These are phyloP conservation scores for Synanthedon tipuliformis DNA, from an alignment of 2,888 invertebrate species.

Conservation along the genomic window DNA sequence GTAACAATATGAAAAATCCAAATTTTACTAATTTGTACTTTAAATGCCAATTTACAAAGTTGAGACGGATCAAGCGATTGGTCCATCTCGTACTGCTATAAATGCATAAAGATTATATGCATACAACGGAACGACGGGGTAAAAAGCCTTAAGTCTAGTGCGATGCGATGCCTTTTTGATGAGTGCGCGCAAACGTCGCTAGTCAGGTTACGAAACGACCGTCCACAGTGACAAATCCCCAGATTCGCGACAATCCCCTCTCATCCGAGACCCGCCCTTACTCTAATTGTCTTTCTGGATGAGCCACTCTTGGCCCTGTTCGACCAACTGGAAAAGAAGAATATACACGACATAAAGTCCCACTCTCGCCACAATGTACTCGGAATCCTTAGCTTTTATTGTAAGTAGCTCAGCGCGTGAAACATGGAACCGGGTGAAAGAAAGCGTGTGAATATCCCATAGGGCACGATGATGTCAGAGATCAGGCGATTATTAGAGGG, in stretches of 20 bases:
- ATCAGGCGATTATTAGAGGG: constrained; percentile 12
- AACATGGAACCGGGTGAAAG: constrained; percentile 58
- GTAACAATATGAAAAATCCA: constrained; percentile 68
- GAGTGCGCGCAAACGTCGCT: constrained; percentile 56
- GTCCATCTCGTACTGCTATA: constrained; percentile 58
- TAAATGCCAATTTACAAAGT: constrained; percentile 68
- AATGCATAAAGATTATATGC: constrained; percentile 43
- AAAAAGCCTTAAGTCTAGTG: constrained; percentile 57
- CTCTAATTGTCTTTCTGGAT: constrained; percentile 70
- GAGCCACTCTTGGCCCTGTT: constrained; percentile 71
- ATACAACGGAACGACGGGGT: constrained; percentile 45
- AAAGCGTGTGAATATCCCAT: constrained; percentile 60
- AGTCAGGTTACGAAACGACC: constrained; percentile 33
- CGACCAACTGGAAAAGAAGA: constrained; percentile 71
- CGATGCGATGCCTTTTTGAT: constrained; percentile 70
- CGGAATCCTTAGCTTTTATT: constrained; percentile 37
- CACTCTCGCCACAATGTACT: constrained; percentile 55
- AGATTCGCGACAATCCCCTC: constrained; percentile 65
- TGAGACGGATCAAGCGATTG: constrained; percentile 57
- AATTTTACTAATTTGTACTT: constrained; percentile 71
- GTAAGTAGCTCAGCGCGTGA: constrained; percentile 66
- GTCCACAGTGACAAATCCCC: constrained; percentile 68
- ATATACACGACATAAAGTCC: constrained; percentile 65
- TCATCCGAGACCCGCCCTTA: constrained; percentile 40
- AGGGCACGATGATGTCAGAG: constrained; percentile 37